phyloP scores from a whole-genome alignment of 2,797 vertebrate species.

The Anguilla marmorata region DNA sequence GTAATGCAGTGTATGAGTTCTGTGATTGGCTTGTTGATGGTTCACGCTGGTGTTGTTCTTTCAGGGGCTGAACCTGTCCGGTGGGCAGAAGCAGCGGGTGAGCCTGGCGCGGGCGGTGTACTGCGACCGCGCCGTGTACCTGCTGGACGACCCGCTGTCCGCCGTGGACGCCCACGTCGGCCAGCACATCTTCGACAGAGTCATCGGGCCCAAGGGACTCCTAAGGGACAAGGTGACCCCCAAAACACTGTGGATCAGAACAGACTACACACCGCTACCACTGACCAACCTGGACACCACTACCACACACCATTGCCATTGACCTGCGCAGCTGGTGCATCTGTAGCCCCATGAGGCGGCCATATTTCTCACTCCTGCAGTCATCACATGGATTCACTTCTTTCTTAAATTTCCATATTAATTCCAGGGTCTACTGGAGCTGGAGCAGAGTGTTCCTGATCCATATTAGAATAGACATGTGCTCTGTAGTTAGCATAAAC shows the following conservation, averaged over 20 bases:
- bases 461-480: neutral
- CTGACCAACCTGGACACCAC: no score
- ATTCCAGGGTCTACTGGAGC: neutral
- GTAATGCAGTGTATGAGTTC: neutral
- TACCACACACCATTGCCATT: neutral
- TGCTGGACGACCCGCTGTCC: constrained; percentile 80
- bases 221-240: constrained; percentile 69
- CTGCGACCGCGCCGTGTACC: constrained; percentile 71
- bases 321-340: neutral
- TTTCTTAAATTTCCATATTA: neutral
- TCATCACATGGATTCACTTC: neutral
- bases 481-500: no score
- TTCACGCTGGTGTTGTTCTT: neutral
- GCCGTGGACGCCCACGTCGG: constrained; percentile 77
- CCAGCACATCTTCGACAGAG: constrained; percentile 75
- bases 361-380: neutral
- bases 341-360: no score
- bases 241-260: neutral
- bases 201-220: constrained; percentile 76
- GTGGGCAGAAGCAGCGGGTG: constrained; percentile 83
- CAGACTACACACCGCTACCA: neutral
- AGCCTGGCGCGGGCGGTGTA: constrained; percentile 80
- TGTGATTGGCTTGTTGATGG: neutral
- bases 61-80: constrained; percentile 80
- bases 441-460: neutral